phyloP scores from a whole-genome alignment of 1,140 invertebrate species.

The Drosophila asahinai region DNA sequence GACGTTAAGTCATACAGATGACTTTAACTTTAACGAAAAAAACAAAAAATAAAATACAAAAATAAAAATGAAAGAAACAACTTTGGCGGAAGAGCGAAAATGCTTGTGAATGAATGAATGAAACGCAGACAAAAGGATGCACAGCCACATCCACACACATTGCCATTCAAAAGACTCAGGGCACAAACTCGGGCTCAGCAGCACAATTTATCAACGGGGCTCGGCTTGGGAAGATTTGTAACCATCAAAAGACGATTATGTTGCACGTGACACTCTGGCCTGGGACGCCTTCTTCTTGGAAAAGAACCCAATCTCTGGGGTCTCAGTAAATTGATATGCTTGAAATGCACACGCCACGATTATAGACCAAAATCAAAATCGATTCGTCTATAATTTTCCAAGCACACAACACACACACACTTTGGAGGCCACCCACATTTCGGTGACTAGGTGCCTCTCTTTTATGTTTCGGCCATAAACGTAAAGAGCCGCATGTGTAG shows the following conservation, averaged over 20 bases:
- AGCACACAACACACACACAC: conserved; percentile 8
- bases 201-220: conserved; percentile 53
- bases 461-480: conserved; percentile 34
- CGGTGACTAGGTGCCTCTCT: not conserved
- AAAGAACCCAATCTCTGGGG: conserved; percentile 23
- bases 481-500: conserved; percentile 47
- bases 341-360: conserved; percentile 53
- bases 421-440: conserved; percentile 54
- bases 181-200: conserved; percentile 20
- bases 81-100: conserved; percentile 47
- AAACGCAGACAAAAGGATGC: conserved; percentile 59
- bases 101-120: conserved; percentile 65
- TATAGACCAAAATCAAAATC: conserved; percentile 42
- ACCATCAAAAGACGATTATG: conserved; percentile 74
- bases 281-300: conserved; percentile 53
- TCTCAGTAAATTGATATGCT: conserved; percentile 34
- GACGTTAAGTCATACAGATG: conserved; percentile 69
- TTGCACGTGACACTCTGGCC: conserved; percentile 72
- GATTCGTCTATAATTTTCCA: conserved; percentile 49
- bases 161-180: conserved; percentile 40
- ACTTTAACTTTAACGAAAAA: conserved; percentile 24
- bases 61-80: conserved; percentile 8
- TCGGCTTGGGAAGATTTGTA: conserved; percentile 42
- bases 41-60: not conserved
- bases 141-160: conserved; percentile 25